Evolutionary conservation across 2,888 invertebrate species (phyloP), one percentile per base, ranked within the genome.

Genomic region (Platycheirus albimanus): DNA sequence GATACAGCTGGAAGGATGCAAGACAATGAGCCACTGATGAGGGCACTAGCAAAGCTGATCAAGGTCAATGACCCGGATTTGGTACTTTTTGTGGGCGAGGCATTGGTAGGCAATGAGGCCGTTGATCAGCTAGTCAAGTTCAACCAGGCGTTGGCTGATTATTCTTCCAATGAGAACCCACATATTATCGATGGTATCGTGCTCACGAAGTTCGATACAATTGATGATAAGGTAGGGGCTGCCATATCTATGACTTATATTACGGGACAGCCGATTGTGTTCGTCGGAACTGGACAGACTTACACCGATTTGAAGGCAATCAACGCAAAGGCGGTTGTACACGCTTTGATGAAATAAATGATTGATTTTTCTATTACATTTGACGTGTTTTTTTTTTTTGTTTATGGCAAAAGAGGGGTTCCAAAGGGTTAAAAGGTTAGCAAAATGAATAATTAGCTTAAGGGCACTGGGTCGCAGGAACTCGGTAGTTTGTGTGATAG

Each of bases 1-100:
- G 99, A 99, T 91, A 99, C 99, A 0, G 99, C 99, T 38, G 99
- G 99, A n/a, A 93, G 99, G 78, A 99, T 99, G 99, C 99, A 99
- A 92, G 99, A 99, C 92, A 99, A 99, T 90, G 99, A 99, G 89
- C 99, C 99, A 0, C 92, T 99, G 43, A 99, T 99, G 99, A 93
- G 98, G 84, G 98, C 99, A 0, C 92, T 99, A 61, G 96, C 99
- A 4, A 99, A 99, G 93, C 92, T 99, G 85, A 99, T 99, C 88
- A 97, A 96, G 91, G 97, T 99, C 47, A 99, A 99, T 91, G 95
- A 97, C 88, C 99, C 99, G 0, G 99, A 99, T 91, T 92, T 98
- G 89, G 99, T 99, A 1, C 92, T 99, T n/a, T 99, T 99, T 91
- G 99, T 99, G 8, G 99, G 99, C 0, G 99, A 99, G 90, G 99